Percentiles rank a stretch among this genome's conserved stretches.
phyloP scores from a whole-genome alignment of 23 tunicate species.

The Ascidia mentula region DNA sequence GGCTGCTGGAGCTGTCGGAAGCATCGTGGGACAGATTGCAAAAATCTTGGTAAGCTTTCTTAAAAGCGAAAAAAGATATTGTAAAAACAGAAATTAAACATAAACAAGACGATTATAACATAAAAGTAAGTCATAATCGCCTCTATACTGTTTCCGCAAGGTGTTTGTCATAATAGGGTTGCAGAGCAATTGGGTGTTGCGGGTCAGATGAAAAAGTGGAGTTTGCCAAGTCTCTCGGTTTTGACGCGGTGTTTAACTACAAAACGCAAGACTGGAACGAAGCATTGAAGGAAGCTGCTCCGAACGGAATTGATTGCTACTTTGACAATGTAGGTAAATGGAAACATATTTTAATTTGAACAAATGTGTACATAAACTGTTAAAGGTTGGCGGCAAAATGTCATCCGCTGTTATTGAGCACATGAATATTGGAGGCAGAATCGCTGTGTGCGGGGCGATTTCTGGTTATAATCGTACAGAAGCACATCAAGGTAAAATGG shows the following conservation, averaged over 20 bases:
- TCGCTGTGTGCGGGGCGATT: background rate
- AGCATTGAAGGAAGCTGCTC: constrained; percentile 21
- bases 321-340: constrained; percentile 27
- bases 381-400: no score
- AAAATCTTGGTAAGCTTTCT: no score
- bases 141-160: background rate
- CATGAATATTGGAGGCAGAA: background rate
- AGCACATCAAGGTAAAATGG: background rate
- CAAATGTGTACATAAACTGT: no score
- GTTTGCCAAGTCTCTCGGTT: constrained; percentile 27
- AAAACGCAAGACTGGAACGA: constrained; percentile 4
- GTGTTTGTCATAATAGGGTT: no score
- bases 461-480: background rate
- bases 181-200: constrained; percentile 30
- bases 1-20: constrained; percentile 32
- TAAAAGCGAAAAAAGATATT: no score
- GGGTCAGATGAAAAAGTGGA: constrained; percentile 42
- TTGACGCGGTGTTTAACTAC: constrained; percentile 26
- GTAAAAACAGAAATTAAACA: no score
- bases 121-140: no score
- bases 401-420: constrained; percentile 3
- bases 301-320: constrained; percentile 33
- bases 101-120: no score
- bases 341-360: no score
- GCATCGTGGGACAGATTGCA: constrained; percentile 33